Base-by-base conservation (phyloP, 2,888 invertebrate genomes). In the Eupithecia vulgata region DNA sequence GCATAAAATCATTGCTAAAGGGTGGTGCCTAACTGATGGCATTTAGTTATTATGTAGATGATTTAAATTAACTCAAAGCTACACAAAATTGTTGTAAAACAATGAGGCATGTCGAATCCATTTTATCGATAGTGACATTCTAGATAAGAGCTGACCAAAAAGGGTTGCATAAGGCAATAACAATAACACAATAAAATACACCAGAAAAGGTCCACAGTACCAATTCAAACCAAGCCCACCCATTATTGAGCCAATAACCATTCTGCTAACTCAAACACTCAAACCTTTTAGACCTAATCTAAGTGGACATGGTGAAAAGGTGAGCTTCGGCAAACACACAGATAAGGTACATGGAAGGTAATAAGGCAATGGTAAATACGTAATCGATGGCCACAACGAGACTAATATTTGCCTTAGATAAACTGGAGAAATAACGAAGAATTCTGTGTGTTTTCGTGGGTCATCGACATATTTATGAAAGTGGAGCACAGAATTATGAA, bases 381-480 rank as follows among this genome's bases (percentile, higher is more conserved):
- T 87, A 83, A 88, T 86, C 81, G 85, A 84, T 82, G 85, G 81
- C 79, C 77, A 81, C 76, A 81, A 79, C 76, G 74, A 76, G 69
- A 79, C 81, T 76, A 84, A 86, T 89, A 86, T 90, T 90, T 84
- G 87, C 88, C 78, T 77, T 77, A 80, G 79, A 86, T 84, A 82
- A 82, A 82, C 81, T 79, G 79, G 81, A 80, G 77, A 78, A 76
- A 78, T 74, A 77, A 79, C 73, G 72, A 67, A 25, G 62, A 67
- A 35, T 75, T 78, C 80, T 79, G 79, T 73, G 71, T 83, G 85
- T 80, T 52, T 52, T 52, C 78, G 75, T 69, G 72, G 83, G 83
- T 80, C 84, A 81, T 77, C 81, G 84, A 82, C 83, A 78, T 67
- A 68, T 70, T 34, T 70, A 73, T 72, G 65, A 78, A 84, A 81